Evolutionary conservation across 1,140 invertebrate genomes (phyloP).

Genomic region (Euborellia annulipes): DNA sequence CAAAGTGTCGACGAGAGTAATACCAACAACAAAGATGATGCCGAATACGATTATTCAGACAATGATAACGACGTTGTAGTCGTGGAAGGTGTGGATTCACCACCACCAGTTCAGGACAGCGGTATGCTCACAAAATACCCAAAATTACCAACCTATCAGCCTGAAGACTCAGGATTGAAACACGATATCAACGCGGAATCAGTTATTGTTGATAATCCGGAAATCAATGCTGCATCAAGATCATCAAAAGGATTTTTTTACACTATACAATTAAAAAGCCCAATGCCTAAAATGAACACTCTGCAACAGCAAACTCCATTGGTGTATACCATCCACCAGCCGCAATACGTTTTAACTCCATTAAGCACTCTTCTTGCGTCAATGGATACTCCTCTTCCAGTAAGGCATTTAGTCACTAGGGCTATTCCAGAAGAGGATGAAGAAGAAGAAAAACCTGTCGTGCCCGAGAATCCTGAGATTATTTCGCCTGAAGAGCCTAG

Average conservation of each 20-base stretch:
- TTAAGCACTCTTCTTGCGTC: not conserved
- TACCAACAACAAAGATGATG: no score
- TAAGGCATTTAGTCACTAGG: not conserved
- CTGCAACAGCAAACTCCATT: no score
- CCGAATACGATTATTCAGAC: not conserved
- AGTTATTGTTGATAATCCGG: conserved; percentile 17
- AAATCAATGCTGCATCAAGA: not conserved
- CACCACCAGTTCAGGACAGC: no score
- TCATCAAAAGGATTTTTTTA: conserved; percentile 11
- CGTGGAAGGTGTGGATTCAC: not conserved
- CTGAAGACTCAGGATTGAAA: no score
- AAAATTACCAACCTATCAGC: no score
- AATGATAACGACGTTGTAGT: conserved; percentile 7
- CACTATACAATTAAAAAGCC: not conserved
- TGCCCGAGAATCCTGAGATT: not conserved
- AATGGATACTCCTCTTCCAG: not conserved
- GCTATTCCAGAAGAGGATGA: not conserved
- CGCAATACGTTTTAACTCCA: not conserved
- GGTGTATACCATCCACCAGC: no score
- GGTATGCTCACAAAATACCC: no score
- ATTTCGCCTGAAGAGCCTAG: not conserved
- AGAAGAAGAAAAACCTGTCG: no score
- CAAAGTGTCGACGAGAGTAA: not conserved
- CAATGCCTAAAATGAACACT: not conserved
- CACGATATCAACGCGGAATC: conserved; percentile 11